phyloP scores from a whole-genome alignment of 2,113 vertebrate genomes.

The Tupaia tana region DNA sequence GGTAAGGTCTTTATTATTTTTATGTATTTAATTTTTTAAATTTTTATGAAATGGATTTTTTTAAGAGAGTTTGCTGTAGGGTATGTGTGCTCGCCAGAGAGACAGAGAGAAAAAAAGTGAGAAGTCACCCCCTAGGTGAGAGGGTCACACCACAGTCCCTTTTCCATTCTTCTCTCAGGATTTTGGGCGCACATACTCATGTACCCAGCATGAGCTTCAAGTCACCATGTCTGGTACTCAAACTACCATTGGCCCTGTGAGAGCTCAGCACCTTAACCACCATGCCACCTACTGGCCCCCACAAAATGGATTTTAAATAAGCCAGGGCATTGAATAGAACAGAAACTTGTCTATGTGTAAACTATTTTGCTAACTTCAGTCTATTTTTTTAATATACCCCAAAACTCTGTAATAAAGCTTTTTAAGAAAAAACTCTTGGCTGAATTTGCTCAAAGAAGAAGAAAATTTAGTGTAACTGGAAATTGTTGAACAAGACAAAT shows the following conservation, averaged over 20 bases:
- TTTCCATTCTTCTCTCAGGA: no score
- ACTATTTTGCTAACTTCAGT: background rate
- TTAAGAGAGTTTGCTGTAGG: no score
- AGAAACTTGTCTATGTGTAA: constrained; percentile 16
- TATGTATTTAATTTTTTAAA: background rate
- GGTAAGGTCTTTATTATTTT: background rate
- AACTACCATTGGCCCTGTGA: no score
- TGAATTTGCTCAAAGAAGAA: constrained; percentile 2
- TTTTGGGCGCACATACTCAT: no score
- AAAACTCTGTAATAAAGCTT: background rate
- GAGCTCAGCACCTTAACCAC: no score
- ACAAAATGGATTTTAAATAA: constrained; percentile 24
- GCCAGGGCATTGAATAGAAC: constrained; percentile 12
- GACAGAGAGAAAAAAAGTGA: no score
- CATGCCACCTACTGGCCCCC: no score
- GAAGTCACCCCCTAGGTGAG: no score
- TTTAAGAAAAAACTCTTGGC: background rate
- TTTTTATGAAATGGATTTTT: constrained; percentile 14
- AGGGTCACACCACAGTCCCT: no score
- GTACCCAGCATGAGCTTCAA: no score
- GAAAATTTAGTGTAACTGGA: constrained; percentile 11
- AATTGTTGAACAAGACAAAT: constrained; percentile 22
- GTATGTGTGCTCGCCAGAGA: no score
- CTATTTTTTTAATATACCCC: background rate
- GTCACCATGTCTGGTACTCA: no score